Evolutionary conservation across 2,797 vertebrate genomes (phyloP), one percentile per base, ranked within the genome.

Genomic region (Pseudomugil gertrudae): DNA sequence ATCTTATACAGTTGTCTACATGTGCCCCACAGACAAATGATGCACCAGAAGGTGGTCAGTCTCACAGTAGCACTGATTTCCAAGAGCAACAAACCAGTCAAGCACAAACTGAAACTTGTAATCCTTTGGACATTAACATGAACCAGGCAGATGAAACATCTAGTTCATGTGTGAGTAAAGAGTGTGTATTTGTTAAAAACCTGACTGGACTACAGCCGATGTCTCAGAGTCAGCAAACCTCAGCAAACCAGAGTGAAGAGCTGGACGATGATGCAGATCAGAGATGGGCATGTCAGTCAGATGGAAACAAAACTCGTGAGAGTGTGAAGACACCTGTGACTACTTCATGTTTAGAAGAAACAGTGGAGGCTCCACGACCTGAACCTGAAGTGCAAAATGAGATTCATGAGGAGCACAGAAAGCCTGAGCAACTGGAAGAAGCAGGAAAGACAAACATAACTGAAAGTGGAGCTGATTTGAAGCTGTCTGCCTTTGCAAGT

Each of bases 81-180:
- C 64, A 63, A 33, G 69, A 61, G 27, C 40, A 33, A 9, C 54
- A 75, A 32, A 52, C 35, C 32, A 0, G 21, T 43, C 36, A 45
- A 57, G 24, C 43, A 23, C 61, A 72, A 66, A 56, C 51, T 27
- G 54, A 58, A 56, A 5, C 9, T 9, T 8, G 9, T 33, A 0
- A 56, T 63, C 21, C 19, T 21, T 17, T 38, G 47, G 58, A 62
- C 24, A 1, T 10, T 7, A 17, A 45, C 47, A 15, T 13, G n/a
- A 72, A 5, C 15, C 69, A 48, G 27, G 54, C 14, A 2, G 54
- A 72, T 38, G 76, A 78, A 56, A 53, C 2, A 19, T 32, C 24
- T 61, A 52, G 52, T 19, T 9, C 1, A 54, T 13, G 40, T 17
- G 23, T 0, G 5, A 50, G 21, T 2, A 58, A 80, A n/a, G 52